Evolutionary conservation across 1,140 invertebrate species (phyloP).

Genomic region (Anastatus disparis): DNA sequence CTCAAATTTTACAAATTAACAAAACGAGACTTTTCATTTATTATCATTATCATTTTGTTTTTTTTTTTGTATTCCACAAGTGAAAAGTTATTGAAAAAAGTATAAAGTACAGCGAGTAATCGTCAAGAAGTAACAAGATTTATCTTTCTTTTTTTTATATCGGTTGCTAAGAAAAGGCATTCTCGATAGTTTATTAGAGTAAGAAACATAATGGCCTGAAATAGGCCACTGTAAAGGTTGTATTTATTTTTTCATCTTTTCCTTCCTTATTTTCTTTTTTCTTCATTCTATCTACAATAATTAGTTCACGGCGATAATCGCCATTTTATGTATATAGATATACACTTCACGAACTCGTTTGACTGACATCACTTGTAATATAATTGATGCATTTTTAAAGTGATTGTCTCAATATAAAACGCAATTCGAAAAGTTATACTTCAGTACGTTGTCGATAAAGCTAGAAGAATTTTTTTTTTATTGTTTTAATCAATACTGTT

Average conservation of each 20-base stretch:
- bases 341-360: background rate
- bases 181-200: background rate
- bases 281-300: background rate
- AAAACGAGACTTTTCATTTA: background rate
- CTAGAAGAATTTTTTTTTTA: background rate
- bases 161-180: slow-evolving; percentile 14
- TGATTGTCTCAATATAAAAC: slow-evolving; percentile 60
- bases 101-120: background rate
- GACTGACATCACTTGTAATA: background rate
- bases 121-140: slow-evolving; percentile 1
- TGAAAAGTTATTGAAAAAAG: background rate
- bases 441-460: background rate
- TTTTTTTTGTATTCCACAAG: background rate
- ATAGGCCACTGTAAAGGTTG: background rate
- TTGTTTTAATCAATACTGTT: background rate
- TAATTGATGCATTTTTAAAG: background rate
- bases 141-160: too few relatives aligned
- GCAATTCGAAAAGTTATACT: slow-evolving; percentile 50
- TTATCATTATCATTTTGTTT: too few relatives aligned
- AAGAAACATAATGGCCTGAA: background rate
- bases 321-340: background rate
- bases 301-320: background rate
- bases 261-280: background rate
- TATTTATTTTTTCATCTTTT: background rate
- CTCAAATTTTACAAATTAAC: background rate